Base-by-base conservation (phyloP, 2,797 vertebrate genomes). In the Megalops cyprinoides region DNA sequence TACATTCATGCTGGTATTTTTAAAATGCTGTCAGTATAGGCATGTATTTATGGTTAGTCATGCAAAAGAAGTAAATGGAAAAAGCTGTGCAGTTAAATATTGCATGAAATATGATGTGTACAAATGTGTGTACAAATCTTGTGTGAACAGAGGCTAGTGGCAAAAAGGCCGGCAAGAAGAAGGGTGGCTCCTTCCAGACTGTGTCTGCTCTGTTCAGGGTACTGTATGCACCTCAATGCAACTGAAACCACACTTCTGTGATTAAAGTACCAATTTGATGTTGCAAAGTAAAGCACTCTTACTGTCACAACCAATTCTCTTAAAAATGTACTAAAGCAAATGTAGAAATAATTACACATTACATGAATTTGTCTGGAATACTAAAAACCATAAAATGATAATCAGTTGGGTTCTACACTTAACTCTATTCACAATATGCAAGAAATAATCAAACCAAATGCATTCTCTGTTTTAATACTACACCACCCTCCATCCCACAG, bases 131-230 rank as follows among this genome's bases (percentile, higher is more conserved):
- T 28, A 23, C 23, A 14, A 37, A 42, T 44, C 31, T 60, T 49
- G 76, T 42, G 76, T 2, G 56, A 37, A 46, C 73, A 89, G 88
- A 58, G 73, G 86, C 89, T 55, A 88, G 82, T 39, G 44, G 74
- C 85, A 97, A 96, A 85, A 96, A 96, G 87, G 94, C 51, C 51
- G 92, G 90, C 58, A 97, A 97, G 90, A 97, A 96, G 86, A 97
- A 97, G 87, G 96, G 94, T 10, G 96, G 96, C 48, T 97, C 96
- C 31, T 97, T 98, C 87, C 97, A 98, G 88, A 97, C 97, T 0
- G 96, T 97, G 31, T 97, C 96, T 86, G 95, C 94, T 10, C 89
- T 97, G 49, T 97, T 97, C 86, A 94, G 95, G 92, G 97, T 97
- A 89, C 83, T 42, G 65, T 42, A 67, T 7, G 58, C 25, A 62